These are phyloP conservation scores for Poecilia picta DNA, from an alignment of 2,797 vertebrate species.

Conservation along the genomic window DNA sequence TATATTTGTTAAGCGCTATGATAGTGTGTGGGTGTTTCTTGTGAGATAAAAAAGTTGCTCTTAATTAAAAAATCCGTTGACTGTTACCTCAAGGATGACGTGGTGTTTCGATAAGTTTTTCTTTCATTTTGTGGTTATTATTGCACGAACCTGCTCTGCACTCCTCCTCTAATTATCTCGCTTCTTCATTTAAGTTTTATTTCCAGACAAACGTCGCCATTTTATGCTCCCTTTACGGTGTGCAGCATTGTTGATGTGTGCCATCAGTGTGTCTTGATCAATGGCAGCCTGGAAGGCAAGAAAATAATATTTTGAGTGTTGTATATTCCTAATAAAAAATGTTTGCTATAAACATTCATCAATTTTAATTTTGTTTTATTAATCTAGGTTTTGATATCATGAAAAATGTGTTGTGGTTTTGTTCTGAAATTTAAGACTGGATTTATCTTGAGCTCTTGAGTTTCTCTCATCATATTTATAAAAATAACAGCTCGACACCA, in stretches of 20 bases:
- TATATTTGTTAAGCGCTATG: no score
- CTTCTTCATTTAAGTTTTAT: not conserved
- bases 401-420: not conserved
- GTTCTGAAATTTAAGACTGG: not conserved
- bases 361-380: not conserved
- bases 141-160: not conserved
- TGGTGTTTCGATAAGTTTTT: not conserved
- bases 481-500: conserved; percentile 32
- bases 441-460: conserved; percentile 12
- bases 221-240: not conserved
- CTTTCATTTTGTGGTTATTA: not conserved
- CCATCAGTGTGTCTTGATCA: not conserved
- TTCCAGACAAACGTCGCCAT: not conserved
- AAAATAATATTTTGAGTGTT: not conserved
- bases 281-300: not conserved
- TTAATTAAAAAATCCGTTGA: not conserved
- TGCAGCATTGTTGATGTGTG: not conserved
- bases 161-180: not conserved
- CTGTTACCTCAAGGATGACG: not conserved
- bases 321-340: not conserved
- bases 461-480: conserved; percentile 26
- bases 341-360: not conserved
- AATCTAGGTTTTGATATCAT: not conserved
- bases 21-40: not conserved
- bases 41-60: not conserved